A percentile compares a stretch with the other conserved stretches of the same genome.
phyloP scores from a whole-genome alignment of 2,888 invertebrate genomes.

The Hylaea fasciaria region DNA sequence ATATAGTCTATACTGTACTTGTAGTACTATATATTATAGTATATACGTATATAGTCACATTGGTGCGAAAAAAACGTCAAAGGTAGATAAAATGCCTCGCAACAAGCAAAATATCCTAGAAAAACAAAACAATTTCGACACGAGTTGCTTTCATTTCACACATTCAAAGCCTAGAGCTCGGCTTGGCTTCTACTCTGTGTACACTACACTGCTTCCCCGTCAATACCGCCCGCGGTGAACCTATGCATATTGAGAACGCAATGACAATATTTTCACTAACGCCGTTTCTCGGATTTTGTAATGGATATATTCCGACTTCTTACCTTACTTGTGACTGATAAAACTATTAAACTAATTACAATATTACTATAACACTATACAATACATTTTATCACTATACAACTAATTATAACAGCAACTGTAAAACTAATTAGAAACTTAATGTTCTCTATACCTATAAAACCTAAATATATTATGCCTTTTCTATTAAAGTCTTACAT shows the following conservation, averaged over 20 bases:
- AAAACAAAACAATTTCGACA: neutral
- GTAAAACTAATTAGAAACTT: too few relatives aligned
- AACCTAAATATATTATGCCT: too few relatives aligned
- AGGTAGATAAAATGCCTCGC: neutral
- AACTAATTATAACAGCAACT: neutral
- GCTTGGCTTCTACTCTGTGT: constrained; percentile 5
- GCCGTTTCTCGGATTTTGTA: constrained; percentile 8
- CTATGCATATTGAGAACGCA: constrained; percentile 28
- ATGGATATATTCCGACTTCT: neutral
- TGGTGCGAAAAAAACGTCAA: too few relatives aligned
- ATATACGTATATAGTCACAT: too few relatives aligned
- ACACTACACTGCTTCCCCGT: constrained; percentile 14
- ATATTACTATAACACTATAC: neutral
- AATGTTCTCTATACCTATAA: too few relatives aligned
- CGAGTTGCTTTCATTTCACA: constrained; percentile 4
- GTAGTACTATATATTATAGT: too few relatives aligned
- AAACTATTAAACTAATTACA: neutral
- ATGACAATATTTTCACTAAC: constrained; percentile 24
- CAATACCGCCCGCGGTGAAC: constrained; percentile 27
- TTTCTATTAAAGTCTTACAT: too few relatives aligned
- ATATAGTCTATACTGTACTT: too few relatives aligned
- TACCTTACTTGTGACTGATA: too few relatives aligned
- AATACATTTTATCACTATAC: too few relatives aligned
- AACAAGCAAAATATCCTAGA: neutral
- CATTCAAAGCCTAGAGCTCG: neutral